phyloP scores from a whole-genome alignment of 2,797 vertebrate genomes.

The Mormyrus hasselquistii region DNA sequence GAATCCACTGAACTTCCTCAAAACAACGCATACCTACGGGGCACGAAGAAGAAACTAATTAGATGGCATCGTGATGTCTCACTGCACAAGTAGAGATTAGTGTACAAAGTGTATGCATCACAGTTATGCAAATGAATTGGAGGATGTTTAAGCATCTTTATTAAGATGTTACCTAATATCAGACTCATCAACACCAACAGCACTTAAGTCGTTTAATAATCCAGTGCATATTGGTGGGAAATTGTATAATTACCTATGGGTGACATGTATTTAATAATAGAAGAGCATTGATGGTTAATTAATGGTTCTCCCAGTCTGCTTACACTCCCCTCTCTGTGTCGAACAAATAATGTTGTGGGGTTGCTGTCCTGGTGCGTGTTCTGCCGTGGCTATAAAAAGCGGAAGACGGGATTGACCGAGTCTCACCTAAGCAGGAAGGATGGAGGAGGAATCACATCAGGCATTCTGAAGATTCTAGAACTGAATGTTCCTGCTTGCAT shows the following conservation, averaged over 20 bases:
- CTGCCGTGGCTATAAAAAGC: not conserved
- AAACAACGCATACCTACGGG: not conserved
- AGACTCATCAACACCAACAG: not conserved
- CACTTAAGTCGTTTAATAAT: not conserved
- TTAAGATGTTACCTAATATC: not conserved
- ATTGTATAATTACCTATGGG: not conserved
- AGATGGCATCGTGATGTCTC: not conserved
- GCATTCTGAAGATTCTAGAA: not conserved
- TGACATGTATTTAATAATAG: not conserved
- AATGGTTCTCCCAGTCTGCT: not conserved
- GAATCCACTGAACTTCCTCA: not conserved
- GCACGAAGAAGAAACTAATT: not conserved
- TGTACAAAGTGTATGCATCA: not conserved
- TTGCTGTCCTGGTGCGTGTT: not conserved
- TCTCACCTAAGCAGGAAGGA: not conserved
- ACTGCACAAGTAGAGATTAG: not conserved
- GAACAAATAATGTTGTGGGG: not conserved
- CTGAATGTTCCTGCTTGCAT: not conserved
- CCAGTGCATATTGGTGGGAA: not conserved
- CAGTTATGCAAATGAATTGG: not conserved
- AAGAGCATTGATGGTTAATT: not conserved
- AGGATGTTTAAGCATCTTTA: not conserved
- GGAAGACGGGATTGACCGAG: not conserved
- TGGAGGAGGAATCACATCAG: not conserved
- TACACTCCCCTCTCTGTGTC: not conserved